phyloP scores from a whole-genome alignment of 2,888 invertebrate species.

The Schizaphis graminum region DNA sequence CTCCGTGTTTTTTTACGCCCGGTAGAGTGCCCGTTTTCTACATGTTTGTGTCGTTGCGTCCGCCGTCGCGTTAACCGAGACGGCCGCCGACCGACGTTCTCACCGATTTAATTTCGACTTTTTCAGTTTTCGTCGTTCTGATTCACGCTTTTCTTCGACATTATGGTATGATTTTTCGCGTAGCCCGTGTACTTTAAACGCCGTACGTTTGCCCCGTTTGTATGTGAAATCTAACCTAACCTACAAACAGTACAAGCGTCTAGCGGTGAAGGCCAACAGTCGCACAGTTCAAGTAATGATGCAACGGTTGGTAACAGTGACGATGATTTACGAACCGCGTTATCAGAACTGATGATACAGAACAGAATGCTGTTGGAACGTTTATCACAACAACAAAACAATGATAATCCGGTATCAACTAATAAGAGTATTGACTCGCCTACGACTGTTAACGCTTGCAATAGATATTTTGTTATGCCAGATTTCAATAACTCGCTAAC shows the following conservation, averaged over 20 bases:
- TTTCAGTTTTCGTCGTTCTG: too few relatives aligned
- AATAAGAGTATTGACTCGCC: not conserved
- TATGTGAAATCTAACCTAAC: too few relatives aligned
- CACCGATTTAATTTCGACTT: too few relatives aligned
- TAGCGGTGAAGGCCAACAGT: not conserved
- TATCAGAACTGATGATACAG: not conserved
- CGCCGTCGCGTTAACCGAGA: too few relatives aligned
- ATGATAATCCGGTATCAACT: not conserved
- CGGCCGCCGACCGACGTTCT: too few relatives aligned
- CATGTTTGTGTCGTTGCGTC: too few relatives aligned
- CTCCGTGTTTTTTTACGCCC: too few relatives aligned
- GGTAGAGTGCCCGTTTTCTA: too few relatives aligned
- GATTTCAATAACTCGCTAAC: conserved; percentile 1
- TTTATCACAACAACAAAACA: not conserved
- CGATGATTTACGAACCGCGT: not conserved
- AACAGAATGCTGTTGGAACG: not conserved
- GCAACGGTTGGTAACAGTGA: not conserved
- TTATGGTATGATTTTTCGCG: too few relatives aligned
- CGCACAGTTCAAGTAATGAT: not conserved
- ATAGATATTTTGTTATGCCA: conserved; percentile 3
- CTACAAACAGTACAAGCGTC: not conserved
- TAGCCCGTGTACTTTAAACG: too few relatives aligned
- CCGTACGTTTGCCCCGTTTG: too few relatives aligned
- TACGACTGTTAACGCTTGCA: not conserved
- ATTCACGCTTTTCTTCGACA: too few relatives aligned